Evolutionary conservation across 2,797 vertebrate genomes (phyloP).

Genomic region (Melanotaenia trifasciata): DNA sequence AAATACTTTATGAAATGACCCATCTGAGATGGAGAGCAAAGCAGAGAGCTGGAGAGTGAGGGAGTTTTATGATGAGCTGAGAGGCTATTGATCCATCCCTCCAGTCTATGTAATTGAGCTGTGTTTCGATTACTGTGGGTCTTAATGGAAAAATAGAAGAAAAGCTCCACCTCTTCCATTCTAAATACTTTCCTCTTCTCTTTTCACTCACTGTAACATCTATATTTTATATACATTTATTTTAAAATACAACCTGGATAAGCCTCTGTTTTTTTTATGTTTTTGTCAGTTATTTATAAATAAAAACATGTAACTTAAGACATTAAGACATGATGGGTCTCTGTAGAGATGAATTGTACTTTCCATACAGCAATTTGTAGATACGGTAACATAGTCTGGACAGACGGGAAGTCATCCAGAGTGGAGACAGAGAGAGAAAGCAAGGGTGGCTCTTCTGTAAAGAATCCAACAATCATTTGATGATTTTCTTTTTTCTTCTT

Average conservation of each 20-base stretch:
- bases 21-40: conserved; percentile 56
- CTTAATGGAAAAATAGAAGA: conserved; percentile 60
- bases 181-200: conserved; percentile 28
- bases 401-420: conserved; percentile 20
- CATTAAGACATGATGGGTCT: conserved; percentile 28
- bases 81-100: conserved; percentile 74
- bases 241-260: conserved; percentile 18
- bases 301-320: conserved; percentile 2
- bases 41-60: conserved; percentile 48
- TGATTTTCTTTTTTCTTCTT: background rate
- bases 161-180: conserved; percentile 47
- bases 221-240: conserved; percentile 13
- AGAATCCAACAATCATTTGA: conserved; percentile 7
- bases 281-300: background rate
- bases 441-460: conserved; percentile 4
- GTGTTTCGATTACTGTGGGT: conserved; percentile 55
- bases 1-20: conserved; percentile 85
- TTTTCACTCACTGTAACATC: background rate
- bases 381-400: conserved; percentile 56
- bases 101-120: conserved; percentile 75
- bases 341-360: conserved; percentile 50
- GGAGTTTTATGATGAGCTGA: conserved; percentile 59
- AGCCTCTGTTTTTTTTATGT: conserved; percentile 2
- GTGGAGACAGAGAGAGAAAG: conserved; percentile 15
- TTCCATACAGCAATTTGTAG: conserved; percentile 56